Evolutionary conservation across 1,140 invertebrate genomes (phyloP), one percentile per base, ranked within the genome.

Genomic region (Drosophila sproati): DNA sequence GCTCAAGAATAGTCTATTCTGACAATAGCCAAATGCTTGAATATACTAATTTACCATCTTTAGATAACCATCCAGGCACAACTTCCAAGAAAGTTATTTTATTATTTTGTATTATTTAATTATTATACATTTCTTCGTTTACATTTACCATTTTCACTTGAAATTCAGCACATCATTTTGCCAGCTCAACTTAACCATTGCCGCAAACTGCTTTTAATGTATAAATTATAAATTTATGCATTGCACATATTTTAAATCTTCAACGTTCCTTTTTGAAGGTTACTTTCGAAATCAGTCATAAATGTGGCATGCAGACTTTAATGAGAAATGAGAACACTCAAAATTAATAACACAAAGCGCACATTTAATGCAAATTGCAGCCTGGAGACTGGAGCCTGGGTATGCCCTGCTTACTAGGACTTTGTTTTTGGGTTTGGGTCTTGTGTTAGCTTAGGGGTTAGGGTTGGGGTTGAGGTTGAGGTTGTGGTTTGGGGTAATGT

Each of bases 311-410:
- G 71, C 69, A 68, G 37, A 56, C 70, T 88, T 78, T 87, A 88
- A 88, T 88, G 85, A 75, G 63, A 75, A 59, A 59, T 56, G 67
- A 45, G 51, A 63, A 77, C 82, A 88, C 83, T 88, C 66, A 69
- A 87, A 87, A 87, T 87, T 87, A 87, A 87, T 88, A 88, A 88
- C 82, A 87, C 83, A 88, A 80, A 80, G 85, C 83, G 80, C 78
- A 89, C 80, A 88, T 88, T 88, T 88, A 83, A 88, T 88, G 83
- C 83, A 88, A 88, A 88, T 88, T 80, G 85, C 85, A 83, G 63
- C 69, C 69, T 45, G 28, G 70, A 73, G 73, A 71, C 66, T 71
- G 64, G 20, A 20, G 20, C 20, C 20, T 20, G 20, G 20, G 20
- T 20, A 20, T 20, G 20, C 20, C 20, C 2, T 3, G 31, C 60